phyloP scores from a whole-genome alignment of 1,140 invertebrate species.

The Stegodyphus dumicola region DNA sequence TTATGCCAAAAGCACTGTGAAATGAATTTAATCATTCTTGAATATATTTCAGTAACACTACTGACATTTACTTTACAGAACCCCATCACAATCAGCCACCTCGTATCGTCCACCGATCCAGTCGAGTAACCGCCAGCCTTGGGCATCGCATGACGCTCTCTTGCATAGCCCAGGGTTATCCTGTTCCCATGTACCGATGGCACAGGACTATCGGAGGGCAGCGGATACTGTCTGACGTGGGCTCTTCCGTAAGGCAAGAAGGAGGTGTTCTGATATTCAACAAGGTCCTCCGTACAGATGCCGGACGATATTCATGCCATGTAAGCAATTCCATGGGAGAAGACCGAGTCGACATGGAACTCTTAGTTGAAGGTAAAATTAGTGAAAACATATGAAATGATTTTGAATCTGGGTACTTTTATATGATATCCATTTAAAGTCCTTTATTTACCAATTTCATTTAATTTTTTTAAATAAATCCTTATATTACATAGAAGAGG shows the following conservation, averaged over 20 bases:
- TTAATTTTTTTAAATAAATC: too few species aligned
- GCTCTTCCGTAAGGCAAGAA: conserved; percentile 29
- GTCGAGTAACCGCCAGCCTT: not conserved
- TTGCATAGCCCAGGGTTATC: conserved; percentile 84
- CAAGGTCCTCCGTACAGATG: conserved; percentile 50
- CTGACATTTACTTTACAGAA: conserved; percentile 14
- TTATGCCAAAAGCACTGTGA: too few species aligned
- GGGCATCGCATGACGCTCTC: conserved; percentile 70
- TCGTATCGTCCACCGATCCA: conserved; percentile 31
- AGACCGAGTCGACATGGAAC: conserved; percentile 63
- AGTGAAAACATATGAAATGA: not conserved
- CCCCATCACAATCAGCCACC: conserved; percentile 61
- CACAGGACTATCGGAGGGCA: conserved; percentile 6
- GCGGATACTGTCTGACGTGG: conserved; percentile 1
- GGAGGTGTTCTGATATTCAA: conserved; percentile 62
- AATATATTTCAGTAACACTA: too few species aligned
- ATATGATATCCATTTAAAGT: too few species aligned
- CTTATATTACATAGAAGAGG: too few species aligned
- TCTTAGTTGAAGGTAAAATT: conserved; percentile 63
- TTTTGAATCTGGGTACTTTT: too few species aligned
- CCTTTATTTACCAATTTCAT: too few species aligned
- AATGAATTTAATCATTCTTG: too few species aligned
- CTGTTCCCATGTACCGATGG: conserved; percentile 77
- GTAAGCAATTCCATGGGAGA: conserved; percentile 64
- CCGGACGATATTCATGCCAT: conserved; percentile 64